Percentiles rank a stretch among this genome's conserved stretches.
phyloP scores from a whole-genome alignment of 1,140 invertebrate species.

The Goniozus legneri region DNA sequence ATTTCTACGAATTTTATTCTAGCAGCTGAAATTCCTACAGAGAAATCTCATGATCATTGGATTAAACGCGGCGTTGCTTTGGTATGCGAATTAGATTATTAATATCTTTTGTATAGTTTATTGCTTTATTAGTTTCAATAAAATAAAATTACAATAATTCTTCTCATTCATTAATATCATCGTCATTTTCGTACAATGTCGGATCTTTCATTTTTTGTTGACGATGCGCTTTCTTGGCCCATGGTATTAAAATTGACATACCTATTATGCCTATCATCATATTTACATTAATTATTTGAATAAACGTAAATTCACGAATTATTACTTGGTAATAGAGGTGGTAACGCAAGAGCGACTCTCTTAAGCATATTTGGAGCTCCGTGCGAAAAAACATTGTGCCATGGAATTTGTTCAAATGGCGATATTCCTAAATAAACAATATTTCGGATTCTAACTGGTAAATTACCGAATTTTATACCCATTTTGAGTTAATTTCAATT shows the following conservation, averaged over 20 bases:
- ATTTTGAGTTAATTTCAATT: slow-evolving; percentile 7
- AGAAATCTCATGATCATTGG: slow-evolving; percentile 66
- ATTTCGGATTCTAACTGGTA: slow-evolving; percentile 23
- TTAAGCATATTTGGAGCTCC: slow-evolving; percentile 13
- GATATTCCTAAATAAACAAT: slow-evolving; percentile 16
- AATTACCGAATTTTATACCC: slow-evolving; percentile 20
- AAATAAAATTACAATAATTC: background rate
- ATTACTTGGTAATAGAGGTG: slow-evolving; percentile 14
- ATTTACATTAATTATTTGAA: slow-evolving; percentile 1
- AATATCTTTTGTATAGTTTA: slow-evolving; percentile 18
- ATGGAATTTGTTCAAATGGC: slow-evolving; percentile 17
- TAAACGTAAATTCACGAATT: background rate
- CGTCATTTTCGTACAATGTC: slow-evolving; percentile 21
- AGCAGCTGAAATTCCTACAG: slow-evolving; percentile 64
- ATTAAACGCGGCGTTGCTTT: slow-evolving; percentile 74
- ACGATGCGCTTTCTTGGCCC: slow-evolving; percentile 2
- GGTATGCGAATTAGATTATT: slow-evolving; percentile 74
- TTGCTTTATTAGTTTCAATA: background rate
- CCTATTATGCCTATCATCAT: background rate
- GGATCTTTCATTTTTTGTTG: slow-evolving; percentile 17
- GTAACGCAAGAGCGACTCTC: background rate
- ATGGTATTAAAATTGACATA: slow-evolving; percentile 1
- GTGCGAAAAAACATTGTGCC: slow-evolving; percentile 16
- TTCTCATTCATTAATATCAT: background rate
- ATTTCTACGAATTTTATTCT: slow-evolving; percentile 80